Evolutionary conservation across 1,140 invertebrate genomes (phyloP), one percentile per base, ranked within the genome.

Genomic region (Caligus rogercresseyi): DNA sequence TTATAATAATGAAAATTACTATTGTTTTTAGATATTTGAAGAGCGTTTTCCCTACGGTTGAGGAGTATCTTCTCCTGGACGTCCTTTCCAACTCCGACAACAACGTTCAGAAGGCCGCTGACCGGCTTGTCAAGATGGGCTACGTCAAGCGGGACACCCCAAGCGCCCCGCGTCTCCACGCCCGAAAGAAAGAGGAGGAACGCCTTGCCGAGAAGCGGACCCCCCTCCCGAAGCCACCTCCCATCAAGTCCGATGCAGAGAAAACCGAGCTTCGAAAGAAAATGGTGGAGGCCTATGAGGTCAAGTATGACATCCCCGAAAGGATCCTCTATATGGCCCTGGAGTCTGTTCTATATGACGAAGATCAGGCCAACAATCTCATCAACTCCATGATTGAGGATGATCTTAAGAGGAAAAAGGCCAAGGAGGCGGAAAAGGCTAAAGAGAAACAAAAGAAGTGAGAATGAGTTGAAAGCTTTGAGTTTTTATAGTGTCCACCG

Each of bases 21-120:
- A 66, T 70, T 70, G 68, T 21, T 69, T 70, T 57, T 73, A 89
- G 86, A 75, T 90, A 90, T 72, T 78, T 91, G 76, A 90, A 90
- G 74, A 87, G 84, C 70, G 79, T 89, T 67, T 90, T 89, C 73
- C 86, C 87, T 19, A 85, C 87, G 73, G 86, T 83, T 0, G 87
- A 91, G 67, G 87, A 90, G 72, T 87, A 84, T 19, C 72, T 89
- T 25, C 80, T 91, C 4, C 75, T 89, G 53, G 87, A 90, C 70
- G 77, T 87, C 62, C 72, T 91, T 26, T 81, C 81, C 64, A 85
- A 82, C 71, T 82, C 84, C 66, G 87, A 91, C 65, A 88, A 89
- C 69, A 90, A 89, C 72, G 87, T 89, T 1, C 84, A 86, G 69
- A 85, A 82, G 69, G 84, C 85, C 14, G 84, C 86, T 0, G 84